A percentile compares a stretch with the other conserved stretches of the same genome.
These are phyloP conservation scores for Fistularia tabacaria DNA, from an alignment of 2,797 vertebrate species.

Conservation along the genomic window DNA sequence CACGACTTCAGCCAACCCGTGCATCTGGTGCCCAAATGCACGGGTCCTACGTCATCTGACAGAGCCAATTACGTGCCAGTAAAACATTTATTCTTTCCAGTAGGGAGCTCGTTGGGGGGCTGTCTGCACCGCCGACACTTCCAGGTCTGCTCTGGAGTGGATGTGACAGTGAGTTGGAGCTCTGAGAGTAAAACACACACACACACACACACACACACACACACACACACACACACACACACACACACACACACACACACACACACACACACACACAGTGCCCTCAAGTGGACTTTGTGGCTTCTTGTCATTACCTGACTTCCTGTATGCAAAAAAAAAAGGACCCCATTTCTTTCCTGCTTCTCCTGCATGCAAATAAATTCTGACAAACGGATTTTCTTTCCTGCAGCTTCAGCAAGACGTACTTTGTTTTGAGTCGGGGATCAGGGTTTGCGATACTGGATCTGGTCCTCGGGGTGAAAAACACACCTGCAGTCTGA, in stretches of 20 bases:
- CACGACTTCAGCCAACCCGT: constrained; percentile 11
- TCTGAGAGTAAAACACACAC: neutral
- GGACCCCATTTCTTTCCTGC: neutral
- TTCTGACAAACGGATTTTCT: too few species aligned
- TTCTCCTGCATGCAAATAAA: neutral
- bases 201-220: too few species aligned
- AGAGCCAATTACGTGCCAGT: constrained; percentile 31
- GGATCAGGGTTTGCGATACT: too few species aligned
- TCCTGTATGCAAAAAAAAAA: neutral
- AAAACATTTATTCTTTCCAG: constrained; percentile 32
- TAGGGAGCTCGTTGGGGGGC: constrained; percentile 26
- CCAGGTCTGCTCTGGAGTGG: constrained; percentile 20
- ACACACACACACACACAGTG: too few species aligned
- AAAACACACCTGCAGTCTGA: neutral
- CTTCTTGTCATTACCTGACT: too few species aligned
- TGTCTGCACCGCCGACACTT: constrained; percentile 1
- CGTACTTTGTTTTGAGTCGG: too few species aligned
- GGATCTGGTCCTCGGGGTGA: neutral
- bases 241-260: too few species aligned
- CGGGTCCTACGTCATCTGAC: constrained; percentile 12
- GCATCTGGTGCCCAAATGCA: constrained; percentile 42
- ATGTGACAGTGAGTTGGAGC: constrained; percentile 10
- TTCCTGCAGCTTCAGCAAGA: too few species aligned
- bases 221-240: too few species aligned
- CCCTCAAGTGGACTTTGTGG: too few species aligned